These are phyloP conservation scores for Flabesymbios commensalis DNA, from an alignment of 2,888 invertebrate genomes.

Conservation along the genomic window DNA sequence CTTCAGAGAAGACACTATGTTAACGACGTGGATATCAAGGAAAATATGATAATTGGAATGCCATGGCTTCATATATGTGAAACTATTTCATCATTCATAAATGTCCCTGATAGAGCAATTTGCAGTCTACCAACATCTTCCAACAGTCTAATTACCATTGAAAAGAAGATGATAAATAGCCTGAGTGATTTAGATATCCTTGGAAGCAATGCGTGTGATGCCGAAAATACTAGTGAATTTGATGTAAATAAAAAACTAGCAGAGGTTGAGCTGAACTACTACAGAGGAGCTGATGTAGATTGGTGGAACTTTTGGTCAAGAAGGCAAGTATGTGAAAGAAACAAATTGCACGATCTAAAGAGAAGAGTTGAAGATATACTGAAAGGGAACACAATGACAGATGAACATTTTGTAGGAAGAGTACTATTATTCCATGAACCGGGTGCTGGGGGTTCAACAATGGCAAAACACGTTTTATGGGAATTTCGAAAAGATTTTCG, in stretches of 20 bases:
- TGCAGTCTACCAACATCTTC: constrained; percentile 37
- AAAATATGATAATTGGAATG: background rate
- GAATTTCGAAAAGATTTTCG: constrained; percentile 35
- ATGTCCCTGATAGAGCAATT: background rate
- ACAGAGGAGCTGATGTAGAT: constrained; percentile 37
- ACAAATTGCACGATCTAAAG: background rate
- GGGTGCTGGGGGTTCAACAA: constrained; percentile 45
- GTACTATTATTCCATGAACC: constrained; percentile 42
- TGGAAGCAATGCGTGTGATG: constrained; percentile 28
- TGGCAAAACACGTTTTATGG: constrained; percentile 45
- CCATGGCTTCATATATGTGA: constrained; percentile 10
- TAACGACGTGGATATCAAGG: too few relatives aligned
- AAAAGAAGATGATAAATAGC: constrained; percentile 33
- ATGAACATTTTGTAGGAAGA: constrained; percentile 27
- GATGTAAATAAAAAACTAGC: too few relatives aligned
- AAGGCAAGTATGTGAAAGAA: constrained; percentile 27
- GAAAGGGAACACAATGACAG: constrained; percentile 15
- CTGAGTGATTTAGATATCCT: constrained; percentile 40
- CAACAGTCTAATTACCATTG: constrained; percentile 34
- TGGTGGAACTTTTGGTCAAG: constrained; percentile 46
- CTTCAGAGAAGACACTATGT: background rate
- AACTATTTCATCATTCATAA: constrained; percentile 16
- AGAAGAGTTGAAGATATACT: background rate
- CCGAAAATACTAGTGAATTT: too few relatives aligned
- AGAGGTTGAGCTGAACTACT: constrained; percentile 19